Base-by-base conservation (phyloP, 1,140 invertebrate genomes). In the Pseudomyrmex sp. region DNA sequence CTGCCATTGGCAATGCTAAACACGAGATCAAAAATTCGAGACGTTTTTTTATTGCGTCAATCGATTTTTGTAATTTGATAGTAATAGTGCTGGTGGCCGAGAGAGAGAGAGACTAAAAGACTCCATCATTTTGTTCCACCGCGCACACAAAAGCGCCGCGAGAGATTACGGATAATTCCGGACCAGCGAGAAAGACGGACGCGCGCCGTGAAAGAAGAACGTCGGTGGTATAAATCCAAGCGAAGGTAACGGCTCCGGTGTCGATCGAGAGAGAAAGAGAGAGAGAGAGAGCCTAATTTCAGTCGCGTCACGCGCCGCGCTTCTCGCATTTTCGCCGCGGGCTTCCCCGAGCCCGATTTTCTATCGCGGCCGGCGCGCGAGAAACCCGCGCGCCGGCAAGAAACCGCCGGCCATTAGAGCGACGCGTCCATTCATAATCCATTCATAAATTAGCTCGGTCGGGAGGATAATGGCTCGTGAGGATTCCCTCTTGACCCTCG, bases 391-490 rank as follows among this genome's bases (percentile, higher is more conserved):
- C 59, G 35, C 52, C 54, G 13, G 35, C 35, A 73, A 79, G 23
- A 56, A 69, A 73, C 26, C 26, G 26, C 26, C 35, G 65, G 20
- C 35, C 52, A 48, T 66, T 82, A 74, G 13, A 56, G 75, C 9
- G 56, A 59, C 69, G 52, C 74, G 65, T 76, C 65, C 87, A 84
- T 88, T 89, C 88, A 86, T 89, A 89, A 89, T 88, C 88, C 88
- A 88, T 89, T 89, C 88, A 89, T 89, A 89, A 89, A 89, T 89
- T 89, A 89, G 52, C 82, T 80, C 58, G 26, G 35, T 12, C 86
- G 23, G 59, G 62, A 65, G 88, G 76, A 88, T 89, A 89, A 89
- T 89, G 80, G 76, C 76, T 54, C 58, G 52, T 54, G 62, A 77
- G 63, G 70, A 85, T 75, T 80, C 69, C 46, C 44, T 82, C 62